phyloP scores from a whole-genome alignment of 2,797 vertebrate genomes.

The Poeciliopsis infans region DNA sequence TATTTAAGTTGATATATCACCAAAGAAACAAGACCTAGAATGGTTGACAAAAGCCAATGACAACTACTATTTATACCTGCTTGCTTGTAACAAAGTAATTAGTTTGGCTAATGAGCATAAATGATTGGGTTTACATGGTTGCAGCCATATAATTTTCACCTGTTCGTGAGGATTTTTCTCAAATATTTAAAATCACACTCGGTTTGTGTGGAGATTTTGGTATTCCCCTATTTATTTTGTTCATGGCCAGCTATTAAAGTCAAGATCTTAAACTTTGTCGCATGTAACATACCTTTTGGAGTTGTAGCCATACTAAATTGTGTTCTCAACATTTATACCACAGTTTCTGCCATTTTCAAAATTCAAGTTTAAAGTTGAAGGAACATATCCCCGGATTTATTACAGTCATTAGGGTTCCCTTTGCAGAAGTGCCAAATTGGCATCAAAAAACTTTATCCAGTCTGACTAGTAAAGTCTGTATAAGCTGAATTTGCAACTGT shows the following conservation, averaged over 20 bases:
- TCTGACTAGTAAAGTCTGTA: background rate
- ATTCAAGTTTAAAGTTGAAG: background rate
- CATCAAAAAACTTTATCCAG: background rate
- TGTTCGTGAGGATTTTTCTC: background rate
- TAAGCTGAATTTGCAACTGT: background rate
- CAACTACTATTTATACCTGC: background rate
- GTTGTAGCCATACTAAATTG: background rate
- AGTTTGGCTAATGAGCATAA: background rate
- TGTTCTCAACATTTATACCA: background rate
- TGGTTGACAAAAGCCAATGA: background rate
- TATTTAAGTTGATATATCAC: conserved; percentile 17
- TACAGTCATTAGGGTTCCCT: background rate
- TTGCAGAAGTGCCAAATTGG: background rate
- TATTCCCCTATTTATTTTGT: background rate
- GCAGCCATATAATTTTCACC: background rate
- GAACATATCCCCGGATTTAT: background rate
- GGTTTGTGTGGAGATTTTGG: background rate
- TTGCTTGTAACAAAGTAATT: background rate
- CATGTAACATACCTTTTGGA: no score
- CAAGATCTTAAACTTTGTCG: background rate
- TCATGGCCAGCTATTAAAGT: background rate
- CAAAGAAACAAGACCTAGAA: conserved; percentile 5
- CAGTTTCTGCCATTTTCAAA: background rate
- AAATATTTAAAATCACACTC: background rate
- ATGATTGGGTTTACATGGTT: background rate